Evolutionary conservation across 2,888 invertebrate species (phyloP).

Genomic region (Synergus umbraculus): DNA sequence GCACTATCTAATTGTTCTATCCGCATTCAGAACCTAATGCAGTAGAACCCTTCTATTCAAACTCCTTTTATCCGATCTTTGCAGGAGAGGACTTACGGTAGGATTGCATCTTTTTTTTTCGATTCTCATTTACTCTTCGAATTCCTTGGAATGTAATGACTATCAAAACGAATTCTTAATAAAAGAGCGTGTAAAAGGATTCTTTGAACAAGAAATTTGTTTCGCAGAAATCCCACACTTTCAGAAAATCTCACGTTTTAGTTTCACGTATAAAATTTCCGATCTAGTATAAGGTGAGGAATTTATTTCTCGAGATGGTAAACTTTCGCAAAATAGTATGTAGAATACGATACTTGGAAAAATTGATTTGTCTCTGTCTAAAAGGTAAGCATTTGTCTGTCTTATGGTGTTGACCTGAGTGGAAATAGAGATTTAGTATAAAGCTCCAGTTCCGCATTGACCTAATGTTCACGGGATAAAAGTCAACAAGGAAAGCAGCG

Average conservation of each 20-base stretch:
- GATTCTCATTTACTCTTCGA: neutral
- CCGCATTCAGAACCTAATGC: neutral
- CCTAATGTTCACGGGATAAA: constrained; percentile 41
- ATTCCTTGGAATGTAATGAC: neutral
- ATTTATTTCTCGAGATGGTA: too few species aligned
- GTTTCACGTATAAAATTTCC: neutral
- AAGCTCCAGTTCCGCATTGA: constrained; percentile 17
- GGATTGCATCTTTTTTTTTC: neutral
- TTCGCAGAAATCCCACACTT: neutral
- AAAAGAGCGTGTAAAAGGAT: neutral
- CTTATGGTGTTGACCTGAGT: constrained; percentile 24
- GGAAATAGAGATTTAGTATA: constrained; percentile 26
- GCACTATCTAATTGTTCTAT: neutral
- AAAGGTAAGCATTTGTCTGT: constrained; percentile 34
- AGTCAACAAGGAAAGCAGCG: constrained; percentile 48
- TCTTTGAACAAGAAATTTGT: neutral
- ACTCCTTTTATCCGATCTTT: neutral
- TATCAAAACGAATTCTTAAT: neutral
- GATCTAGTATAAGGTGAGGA: neutral
- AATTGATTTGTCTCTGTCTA: neutral
- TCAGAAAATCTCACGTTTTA: neutral
- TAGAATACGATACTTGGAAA: neutral
- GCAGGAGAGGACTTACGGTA: neutral
- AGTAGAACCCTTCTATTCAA: neutral
- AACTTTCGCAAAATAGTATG: neutral